phyloP scores from a whole-genome alignment of 2,113 vertebrate genomes.

The Osmerus mordax region DNA sequence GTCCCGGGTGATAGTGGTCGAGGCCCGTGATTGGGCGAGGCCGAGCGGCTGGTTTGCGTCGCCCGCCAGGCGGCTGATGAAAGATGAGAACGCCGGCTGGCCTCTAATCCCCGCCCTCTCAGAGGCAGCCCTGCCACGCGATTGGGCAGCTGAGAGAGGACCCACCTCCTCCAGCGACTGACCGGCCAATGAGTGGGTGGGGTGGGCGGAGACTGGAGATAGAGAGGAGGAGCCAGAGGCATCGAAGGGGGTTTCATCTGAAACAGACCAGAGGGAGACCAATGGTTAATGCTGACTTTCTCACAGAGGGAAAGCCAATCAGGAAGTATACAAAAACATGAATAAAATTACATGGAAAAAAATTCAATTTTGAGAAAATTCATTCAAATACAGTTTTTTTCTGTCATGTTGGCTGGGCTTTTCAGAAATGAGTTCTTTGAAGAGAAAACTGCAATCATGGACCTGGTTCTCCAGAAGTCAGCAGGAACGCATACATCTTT shows the following conservation, averaged over 20 bases:
- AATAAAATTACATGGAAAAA: not conserved
- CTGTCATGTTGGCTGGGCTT: not conserved
- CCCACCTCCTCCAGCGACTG: conserved; percentile 52
- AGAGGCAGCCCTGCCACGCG: conserved; percentile 50
- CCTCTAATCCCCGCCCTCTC: conserved; percentile 55
- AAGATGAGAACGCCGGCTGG: conserved; percentile 68
- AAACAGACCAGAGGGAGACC: conserved; percentile 22
- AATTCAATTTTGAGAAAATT: conserved; percentile 7
- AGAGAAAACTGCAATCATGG: conserved; percentile 5
- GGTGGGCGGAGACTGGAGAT: conserved; percentile 45
- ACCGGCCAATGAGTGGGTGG: conserved; percentile 44
- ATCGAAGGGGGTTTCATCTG: conserved; percentile 68
- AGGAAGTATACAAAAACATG: not conserved
- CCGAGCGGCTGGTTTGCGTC: conserved; percentile 61
- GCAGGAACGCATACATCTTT: not conserved
- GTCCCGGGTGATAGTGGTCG: conserved; percentile 69
- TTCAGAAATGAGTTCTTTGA: conserved; percentile 16
- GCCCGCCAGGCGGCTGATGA: conserved; percentile 69
- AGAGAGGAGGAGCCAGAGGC: conserved; percentile 66
- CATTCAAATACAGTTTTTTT: conserved; percentile 11
- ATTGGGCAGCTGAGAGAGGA: conserved; percentile 53
- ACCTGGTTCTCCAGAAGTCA: conserved; percentile 16
- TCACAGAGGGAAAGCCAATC: not conserved
- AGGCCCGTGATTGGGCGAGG: conserved; percentile 68
- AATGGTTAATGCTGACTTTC: not conserved